phyloP scores from a whole-genome alignment of 2,797 vertebrate species.

The Gallinago stenura region DNA sequence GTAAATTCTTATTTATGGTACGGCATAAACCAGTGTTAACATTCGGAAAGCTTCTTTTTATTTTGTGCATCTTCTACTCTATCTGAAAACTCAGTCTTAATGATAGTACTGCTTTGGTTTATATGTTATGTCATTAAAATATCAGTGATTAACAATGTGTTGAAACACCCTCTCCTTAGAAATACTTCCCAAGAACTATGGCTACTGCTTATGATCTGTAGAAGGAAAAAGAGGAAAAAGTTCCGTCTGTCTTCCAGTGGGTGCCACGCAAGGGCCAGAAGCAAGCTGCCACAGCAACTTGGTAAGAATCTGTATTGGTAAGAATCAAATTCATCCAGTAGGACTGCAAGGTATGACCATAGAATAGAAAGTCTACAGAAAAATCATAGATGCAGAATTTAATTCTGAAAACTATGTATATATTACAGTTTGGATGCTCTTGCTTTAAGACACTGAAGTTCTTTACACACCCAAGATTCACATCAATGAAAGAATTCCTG shows the following conservation, averaged over 20 bases:
- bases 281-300: not conserved
- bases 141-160: not conserved
- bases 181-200: not conserved
- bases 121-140: not conserved
- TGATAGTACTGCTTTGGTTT: not conserved
- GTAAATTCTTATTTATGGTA: slow-evolving; percentile 16
- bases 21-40: not conserved
- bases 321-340: not conserved
- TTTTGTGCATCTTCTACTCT: not conserved
- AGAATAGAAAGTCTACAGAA: not conserved
- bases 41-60: not conserved
- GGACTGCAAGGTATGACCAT: not conserved
- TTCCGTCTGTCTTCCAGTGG: not conserved
- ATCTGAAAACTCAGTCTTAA: not conserved
- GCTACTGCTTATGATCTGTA: not conserved
- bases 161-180: not conserved
- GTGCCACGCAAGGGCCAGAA: not conserved
- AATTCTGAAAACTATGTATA: not conserved
- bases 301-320: not conserved
- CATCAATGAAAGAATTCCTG: not conserved
- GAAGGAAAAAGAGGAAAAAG: not conserved
- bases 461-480: fast-evolving
- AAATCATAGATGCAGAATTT: not conserved
- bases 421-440: not conserved
- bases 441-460: not conserved